phyloP scores from a whole-genome alignment of 2,113 vertebrate species.

The Coracopsis vasa region DNA sequence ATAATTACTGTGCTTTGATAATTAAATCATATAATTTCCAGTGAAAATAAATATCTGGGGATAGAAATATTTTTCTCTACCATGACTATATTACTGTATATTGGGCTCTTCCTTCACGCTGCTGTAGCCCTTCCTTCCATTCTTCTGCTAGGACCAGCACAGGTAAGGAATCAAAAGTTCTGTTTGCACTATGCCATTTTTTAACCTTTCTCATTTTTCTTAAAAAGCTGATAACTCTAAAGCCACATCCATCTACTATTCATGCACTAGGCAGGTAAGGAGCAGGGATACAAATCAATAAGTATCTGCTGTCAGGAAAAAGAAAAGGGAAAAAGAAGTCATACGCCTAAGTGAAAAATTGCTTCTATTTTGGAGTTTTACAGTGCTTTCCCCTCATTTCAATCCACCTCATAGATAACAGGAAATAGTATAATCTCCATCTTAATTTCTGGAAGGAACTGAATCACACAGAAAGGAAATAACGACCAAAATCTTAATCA shows the following conservation, averaged over 20 bases:
- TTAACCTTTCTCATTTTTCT: background rate
- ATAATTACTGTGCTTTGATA: constrained; percentile 23
- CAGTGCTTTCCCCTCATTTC: background rate
- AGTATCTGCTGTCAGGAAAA: background rate
- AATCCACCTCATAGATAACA: background rate
- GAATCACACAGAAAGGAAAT: background rate
- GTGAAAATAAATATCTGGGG: constrained; percentile 15
- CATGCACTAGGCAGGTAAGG: background rate
- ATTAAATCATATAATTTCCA: constrained; percentile 21
- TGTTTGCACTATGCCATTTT: background rate
- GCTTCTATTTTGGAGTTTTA: background rate
- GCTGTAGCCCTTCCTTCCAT: background rate
- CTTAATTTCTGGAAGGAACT: background rate
- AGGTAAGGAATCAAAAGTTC: background rate
- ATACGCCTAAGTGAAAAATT: background rate
- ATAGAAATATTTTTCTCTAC: constrained; percentile 6
- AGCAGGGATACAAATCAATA: background rate
- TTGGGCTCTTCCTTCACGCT: background rate
- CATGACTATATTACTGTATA: background rate
- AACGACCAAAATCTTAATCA: background rate
- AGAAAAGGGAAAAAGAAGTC: background rate
- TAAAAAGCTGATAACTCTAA: background rate
- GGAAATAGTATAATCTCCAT: background rate
- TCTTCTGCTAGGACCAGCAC: background rate
- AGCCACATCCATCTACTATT: background rate